These are phyloP conservation scores for Drosophila mercatorum DNA, from an alignment of 2,888 invertebrate species.

Conservation along the genomic window DNA sequence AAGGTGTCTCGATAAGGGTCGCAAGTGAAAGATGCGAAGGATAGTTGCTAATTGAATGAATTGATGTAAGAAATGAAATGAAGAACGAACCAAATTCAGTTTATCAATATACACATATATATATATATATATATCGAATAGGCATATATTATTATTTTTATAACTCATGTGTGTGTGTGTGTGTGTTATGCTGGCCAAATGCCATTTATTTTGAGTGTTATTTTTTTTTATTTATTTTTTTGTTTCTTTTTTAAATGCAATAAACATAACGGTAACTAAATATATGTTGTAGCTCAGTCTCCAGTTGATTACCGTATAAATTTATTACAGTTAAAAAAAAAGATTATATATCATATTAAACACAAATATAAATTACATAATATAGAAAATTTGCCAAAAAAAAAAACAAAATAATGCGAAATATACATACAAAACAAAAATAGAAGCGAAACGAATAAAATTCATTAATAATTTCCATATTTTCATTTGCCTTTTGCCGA, in stretches of 20 bases:
- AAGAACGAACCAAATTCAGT: slow-evolving; percentile 23
- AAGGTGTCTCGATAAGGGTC: background rate
- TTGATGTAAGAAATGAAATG: slow-evolving; percentile 23
- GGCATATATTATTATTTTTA: slow-evolving; percentile 8
- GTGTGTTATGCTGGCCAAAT: slow-evolving; percentile 8
- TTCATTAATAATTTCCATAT: background rate
- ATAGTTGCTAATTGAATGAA: slow-evolving; percentile 16
- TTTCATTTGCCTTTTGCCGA: slow-evolving; percentile 7
- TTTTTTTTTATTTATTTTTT: slow-evolving; percentile 7
- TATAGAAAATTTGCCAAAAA: slow-evolving; percentile 34
- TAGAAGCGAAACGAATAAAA: slow-evolving; percentile 7
- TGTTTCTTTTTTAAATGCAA: slow-evolving; percentile 54
- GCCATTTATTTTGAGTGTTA: slow-evolving; percentile 13
- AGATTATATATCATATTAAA: slow-evolving; percentile 25
- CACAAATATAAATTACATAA: slow-evolving; percentile 44
- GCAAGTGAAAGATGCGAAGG: slow-evolving; percentile 9
- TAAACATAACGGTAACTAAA: slow-evolving; percentile 83
- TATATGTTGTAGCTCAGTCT: slow-evolving; percentile 85
- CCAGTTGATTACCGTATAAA: slow-evolving; percentile 82
- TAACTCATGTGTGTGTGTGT: slow-evolving; percentile 18
- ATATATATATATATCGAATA: slow-evolving; percentile 5
- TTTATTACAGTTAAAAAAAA: slow-evolving; percentile 65
- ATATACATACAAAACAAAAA: slow-evolving; percentile 21
- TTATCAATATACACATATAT: slow-evolving; percentile 8
- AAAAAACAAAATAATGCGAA: slow-evolving; percentile 23